Conservation (phyloP, 2,888 invertebrate species). For the Polydrusus pterygomalis region DNA sequence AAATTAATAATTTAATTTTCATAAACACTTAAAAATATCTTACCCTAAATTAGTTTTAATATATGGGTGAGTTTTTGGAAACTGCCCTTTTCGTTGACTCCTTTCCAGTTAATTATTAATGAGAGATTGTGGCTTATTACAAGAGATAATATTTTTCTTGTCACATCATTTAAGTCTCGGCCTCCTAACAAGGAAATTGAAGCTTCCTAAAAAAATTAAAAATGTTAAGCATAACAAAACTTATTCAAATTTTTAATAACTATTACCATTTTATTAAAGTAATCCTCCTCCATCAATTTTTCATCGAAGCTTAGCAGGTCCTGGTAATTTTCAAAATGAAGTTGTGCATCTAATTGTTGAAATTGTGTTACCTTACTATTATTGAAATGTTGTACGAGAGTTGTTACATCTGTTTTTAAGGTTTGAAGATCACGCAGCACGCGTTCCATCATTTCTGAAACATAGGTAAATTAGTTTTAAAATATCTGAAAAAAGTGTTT, state of each 20-base stretch:
- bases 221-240: not conserved
- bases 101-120: not conserved
- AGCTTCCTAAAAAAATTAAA: not conserved
- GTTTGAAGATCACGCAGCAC: not conserved
- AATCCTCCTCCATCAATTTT: not conserved
- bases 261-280: not conserved
- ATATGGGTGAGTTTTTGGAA: not conserved
- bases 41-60: not conserved
- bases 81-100: not conserved
- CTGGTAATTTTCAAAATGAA: not conserved
- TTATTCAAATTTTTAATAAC: not conserved
- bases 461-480: slow-evolving; percentile 1
- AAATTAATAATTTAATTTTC: no score
- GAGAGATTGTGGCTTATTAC: not conserved
- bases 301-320: not conserved
- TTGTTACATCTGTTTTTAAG: not conserved
- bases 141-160: not conserved
- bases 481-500: not conserved
- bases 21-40: not conserved
- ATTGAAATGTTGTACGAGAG: not conserved
- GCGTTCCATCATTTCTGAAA: not conserved
- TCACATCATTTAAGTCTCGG: not conserved
- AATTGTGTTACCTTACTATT: not conserved
- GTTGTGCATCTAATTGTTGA: not conserved
- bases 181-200: slow-evolving; percentile 1